Evolutionary conservation across 1,140 invertebrate genomes (phyloP).

Genomic region (Zaprionus inermis): DNA sequence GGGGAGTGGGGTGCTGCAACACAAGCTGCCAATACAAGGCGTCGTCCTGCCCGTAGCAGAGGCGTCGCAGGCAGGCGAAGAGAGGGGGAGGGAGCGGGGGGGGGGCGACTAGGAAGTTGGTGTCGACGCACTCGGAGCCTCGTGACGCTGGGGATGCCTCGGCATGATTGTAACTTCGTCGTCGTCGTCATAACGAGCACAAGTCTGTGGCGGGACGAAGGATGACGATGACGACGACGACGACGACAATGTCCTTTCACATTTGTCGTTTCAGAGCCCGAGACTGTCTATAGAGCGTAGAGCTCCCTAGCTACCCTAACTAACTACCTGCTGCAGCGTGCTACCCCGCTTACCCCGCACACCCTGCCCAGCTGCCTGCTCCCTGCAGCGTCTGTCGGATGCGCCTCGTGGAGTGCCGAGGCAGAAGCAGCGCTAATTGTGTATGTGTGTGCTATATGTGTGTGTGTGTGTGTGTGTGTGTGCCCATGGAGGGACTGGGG

Average conservation of each 20-base stretch:
- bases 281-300: conserved; percentile 55
- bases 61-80: too few relatives aligned
- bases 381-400: conserved; percentile 7
- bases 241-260: conserved; percentile 77
- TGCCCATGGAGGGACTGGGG: conserved; percentile 19
- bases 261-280: conserved; percentile 74
- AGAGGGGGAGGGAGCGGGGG: neutral
- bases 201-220: conserved; percentile 40
- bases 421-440: conserved; percentile 5
- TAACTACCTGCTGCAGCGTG: conserved; percentile 1
- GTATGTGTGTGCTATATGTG: neutral
- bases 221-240: conserved; percentile 25
- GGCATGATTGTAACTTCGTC: conserved; percentile 55
- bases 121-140: conserved; percentile 70
- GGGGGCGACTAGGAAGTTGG: conserved; percentile 43
- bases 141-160: conserved; percentile 5
- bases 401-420: conserved; percentile 28
- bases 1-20: neutral
- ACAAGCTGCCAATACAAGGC: conserved; percentile 21
- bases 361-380: too few relatives aligned
- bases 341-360: too few relatives aligned
- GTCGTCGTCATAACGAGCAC: conserved; percentile 56
- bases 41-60: conserved; percentile 7
- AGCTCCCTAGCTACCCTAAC: conserved; percentile 5
- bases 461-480: conserved; percentile 13